phyloP scores from a whole-genome alignment of 2,888 invertebrate genomes.

The Eupeodes latifasciatus region DNA sequence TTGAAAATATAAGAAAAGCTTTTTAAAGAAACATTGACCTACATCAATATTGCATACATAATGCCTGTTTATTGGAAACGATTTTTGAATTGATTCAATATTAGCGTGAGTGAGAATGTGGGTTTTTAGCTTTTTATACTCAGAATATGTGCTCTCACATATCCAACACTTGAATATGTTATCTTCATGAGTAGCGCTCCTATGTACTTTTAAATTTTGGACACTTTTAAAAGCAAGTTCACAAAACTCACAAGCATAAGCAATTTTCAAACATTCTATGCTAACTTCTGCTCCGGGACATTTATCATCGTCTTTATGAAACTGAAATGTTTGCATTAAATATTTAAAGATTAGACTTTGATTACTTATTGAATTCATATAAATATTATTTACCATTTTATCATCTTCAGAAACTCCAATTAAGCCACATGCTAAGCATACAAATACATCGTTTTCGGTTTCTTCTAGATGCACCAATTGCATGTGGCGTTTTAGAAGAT shows the following conservation, averaged over 20 bases:
- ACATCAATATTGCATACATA: constrained; percentile 81
- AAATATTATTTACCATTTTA: constrained; percentile 76
- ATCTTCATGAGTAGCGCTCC: constrained; percentile 75
- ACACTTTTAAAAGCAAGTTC: constrained; percentile 79
- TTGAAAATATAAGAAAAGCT: background rate
- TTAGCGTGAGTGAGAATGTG: constrained; percentile 78
- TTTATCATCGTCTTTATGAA: constrained; percentile 48
- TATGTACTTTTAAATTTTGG: constrained; percentile 79
- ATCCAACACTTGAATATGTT: constrained; percentile 66
- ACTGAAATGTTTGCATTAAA: constrained; percentile 43
- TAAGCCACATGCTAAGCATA: constrained; percentile 80
- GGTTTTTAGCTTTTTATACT: constrained; percentile 73
- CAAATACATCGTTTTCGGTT: constrained; percentile 56
- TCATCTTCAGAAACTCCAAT: constrained; percentile 77
- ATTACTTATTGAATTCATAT: background rate
- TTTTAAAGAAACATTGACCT: constrained; percentile 11
- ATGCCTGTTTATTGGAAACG: constrained; percentile 73
- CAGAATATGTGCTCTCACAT: constrained; percentile 65
- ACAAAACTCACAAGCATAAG: constrained; percentile 82
- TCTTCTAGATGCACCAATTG: constrained; percentile 75
- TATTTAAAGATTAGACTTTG: background rate
- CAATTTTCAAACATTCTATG: constrained; percentile 66
- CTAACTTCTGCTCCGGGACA: constrained; percentile 40
- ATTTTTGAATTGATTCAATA: constrained; percentile 72
- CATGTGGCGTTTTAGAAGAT: constrained; percentile 81